Evolutionary conservation across 2,113 vertebrate species (phyloP).

Genomic region (Lampris incognitus): DNA sequence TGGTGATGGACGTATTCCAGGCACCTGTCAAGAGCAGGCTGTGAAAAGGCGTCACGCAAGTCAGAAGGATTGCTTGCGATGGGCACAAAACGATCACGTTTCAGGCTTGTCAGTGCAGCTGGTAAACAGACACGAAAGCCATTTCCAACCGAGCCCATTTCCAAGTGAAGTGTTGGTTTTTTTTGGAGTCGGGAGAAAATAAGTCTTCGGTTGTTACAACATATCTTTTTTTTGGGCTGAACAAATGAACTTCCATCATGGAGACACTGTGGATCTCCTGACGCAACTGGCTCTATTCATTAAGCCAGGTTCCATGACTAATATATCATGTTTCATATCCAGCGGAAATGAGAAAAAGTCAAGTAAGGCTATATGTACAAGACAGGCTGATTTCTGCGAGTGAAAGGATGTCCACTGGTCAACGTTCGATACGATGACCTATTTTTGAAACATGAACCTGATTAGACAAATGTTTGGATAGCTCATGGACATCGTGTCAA

Average conservation of each 20-base stretch:
- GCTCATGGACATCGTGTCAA: no score
- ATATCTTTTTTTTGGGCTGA: conserved; percentile 9
- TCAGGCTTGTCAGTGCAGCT: conserved; percentile 2
- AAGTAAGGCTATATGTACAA: conserved; percentile 26
- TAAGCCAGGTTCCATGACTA: conserved; percentile 24
- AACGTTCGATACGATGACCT: no score
- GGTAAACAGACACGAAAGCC: conserved; percentile 5
- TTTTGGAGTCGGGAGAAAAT: not conserved
- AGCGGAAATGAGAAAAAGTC: conserved; percentile 39
- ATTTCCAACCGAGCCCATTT: not conserved
- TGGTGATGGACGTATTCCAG: conserved; percentile 33
- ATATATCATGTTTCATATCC: conserved; percentile 33
- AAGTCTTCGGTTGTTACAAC: conserved; percentile 1
- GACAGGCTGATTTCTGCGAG: not conserved
- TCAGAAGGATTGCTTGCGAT: not conserved
- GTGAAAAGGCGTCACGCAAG: not conserved
- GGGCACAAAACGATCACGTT: not conserved
- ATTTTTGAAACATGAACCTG: no score
- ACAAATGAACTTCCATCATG: not conserved
- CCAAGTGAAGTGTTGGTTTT: not conserved
- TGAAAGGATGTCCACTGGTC: no score
- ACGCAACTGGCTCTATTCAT: conserved; percentile 35
- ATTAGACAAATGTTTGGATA: no score
- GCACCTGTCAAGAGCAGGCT: not conserved
- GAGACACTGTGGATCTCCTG: not conserved